These are phyloP conservation scores for Physella acuta DNA, from an alignment of 1,140 invertebrate species.

Conservation along the genomic window DNA sequence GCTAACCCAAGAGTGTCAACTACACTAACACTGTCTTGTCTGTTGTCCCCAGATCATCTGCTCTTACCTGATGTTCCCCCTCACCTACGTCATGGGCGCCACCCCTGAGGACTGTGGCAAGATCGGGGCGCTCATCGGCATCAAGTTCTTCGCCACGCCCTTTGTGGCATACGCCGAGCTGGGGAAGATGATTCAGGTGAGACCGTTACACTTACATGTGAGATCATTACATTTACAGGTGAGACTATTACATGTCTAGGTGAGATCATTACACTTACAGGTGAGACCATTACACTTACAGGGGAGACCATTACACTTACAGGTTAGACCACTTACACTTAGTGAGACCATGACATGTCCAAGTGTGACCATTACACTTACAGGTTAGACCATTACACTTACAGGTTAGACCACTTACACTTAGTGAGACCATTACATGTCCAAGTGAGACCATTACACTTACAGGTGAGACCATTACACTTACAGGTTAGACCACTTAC, in stretches of 20 bases:
- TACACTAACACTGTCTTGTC: too few relatives aligned
- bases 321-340: too few relatives aligned
- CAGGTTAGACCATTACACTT: too few relatives aligned
- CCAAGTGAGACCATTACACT: too few relatives aligned
- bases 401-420: too few relatives aligned
- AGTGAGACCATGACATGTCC: background rate
- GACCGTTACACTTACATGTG: too few relatives aligned
- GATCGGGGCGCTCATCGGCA: constrained; percentile 45
- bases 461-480: too few relatives aligned
- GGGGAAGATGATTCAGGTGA: constrained; percentile 12
- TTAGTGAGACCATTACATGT: too few relatives aligned
- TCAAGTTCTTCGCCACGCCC: constrained; percentile 54
- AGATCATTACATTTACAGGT: too few relatives aligned
- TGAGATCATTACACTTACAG: background rate
- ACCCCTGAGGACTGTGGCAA: constrained; percentile 35
- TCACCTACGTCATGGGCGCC: constrained; percentile 48
- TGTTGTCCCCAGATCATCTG: too few relatives aligned
- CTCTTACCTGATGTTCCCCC: constrained; percentile 50
- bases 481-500: too few relatives aligned
- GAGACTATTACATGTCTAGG: background rate
- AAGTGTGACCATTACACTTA: background rate
- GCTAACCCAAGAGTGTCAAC: too few relatives aligned
- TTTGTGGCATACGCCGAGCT: constrained; percentile 56
- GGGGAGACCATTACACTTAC: background rate
- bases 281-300: background rate